Conservation (phyloP, 2,888 invertebrate genomes). For the Aspidiotus rigidus region DNA sequence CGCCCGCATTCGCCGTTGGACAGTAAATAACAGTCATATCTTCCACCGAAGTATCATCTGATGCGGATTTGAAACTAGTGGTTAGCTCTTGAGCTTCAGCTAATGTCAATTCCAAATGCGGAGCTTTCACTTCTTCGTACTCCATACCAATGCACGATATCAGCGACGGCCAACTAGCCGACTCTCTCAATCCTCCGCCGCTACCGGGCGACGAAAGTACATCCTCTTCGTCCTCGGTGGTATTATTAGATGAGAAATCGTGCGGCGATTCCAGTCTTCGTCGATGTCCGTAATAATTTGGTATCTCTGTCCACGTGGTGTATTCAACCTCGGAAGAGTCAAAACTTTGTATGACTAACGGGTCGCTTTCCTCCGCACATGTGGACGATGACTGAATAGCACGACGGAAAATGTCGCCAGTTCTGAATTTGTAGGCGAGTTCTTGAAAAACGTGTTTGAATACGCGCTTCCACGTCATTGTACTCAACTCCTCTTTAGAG, state of each 20-base stretch:
- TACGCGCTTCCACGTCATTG: not conserved
- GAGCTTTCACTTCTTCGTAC: constrained; percentile 12
- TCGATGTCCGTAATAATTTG: not conserved
- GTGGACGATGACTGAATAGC: not conserved
- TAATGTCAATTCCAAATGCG: constrained; percentile 1
- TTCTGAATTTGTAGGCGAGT: constrained; percentile 5
- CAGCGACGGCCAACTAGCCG: constrained; percentile 10
- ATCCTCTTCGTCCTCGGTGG: constrained; percentile 26
- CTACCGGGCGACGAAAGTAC: not conserved
- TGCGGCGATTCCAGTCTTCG: constrained; percentile 18
- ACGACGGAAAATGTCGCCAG: constrained; percentile 10
- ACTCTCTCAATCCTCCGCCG: not conserved
- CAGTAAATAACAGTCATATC: constrained; percentile 16
- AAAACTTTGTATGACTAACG: constrained; percentile 3
- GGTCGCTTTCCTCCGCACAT: not conserved
- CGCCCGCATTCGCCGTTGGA: not conserved
- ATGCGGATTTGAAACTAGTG: constrained; percentile 12
- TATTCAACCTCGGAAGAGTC: constrained; percentile 25
- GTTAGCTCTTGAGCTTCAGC: constrained; percentile 15
- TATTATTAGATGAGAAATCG: constrained; percentile 22
- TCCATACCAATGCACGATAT: constrained; percentile 19
- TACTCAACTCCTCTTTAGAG: not conserved
- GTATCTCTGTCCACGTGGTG: constrained; percentile 20
- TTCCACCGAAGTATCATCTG: constrained; percentile 23
- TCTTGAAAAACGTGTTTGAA: constrained; percentile 15